Conservation (phyloP, 2,797 vertebrate species). For the Sylvia borin region DNA sequence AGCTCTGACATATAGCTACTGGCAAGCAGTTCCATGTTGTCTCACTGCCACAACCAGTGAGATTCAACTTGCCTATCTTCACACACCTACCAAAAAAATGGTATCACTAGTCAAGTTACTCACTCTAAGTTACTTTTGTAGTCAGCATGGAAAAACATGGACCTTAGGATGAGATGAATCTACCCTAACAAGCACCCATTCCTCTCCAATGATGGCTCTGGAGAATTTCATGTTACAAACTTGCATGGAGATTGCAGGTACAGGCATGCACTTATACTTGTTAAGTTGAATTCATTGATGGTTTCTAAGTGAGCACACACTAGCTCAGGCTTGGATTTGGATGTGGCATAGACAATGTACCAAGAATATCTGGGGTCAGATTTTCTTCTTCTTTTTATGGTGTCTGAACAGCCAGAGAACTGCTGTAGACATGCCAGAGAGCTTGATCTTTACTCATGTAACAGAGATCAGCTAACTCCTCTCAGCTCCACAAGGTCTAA, state of each 20-base stretch:
- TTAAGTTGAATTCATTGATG: background rate
- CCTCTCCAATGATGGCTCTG: background rate
- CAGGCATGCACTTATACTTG: background rate
- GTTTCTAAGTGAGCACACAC: background rate
- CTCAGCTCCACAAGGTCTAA: background rate
- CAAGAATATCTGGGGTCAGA: background rate
- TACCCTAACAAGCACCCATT: background rate
- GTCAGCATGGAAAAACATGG: background rate
- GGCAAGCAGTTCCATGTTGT: background rate
- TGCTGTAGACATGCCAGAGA: background rate
- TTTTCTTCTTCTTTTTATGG: background rate
- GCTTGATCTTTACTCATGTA: background rate
- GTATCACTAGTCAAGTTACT: background rate
- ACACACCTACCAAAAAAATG: background rate
- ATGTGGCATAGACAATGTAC: background rate
- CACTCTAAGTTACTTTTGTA: background rate
- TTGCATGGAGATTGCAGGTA: background rate
- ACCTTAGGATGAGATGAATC: background rate
- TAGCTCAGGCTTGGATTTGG: background rate
- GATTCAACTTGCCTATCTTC: background rate
- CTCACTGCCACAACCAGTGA: background rate
- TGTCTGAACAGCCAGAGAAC: background rate
- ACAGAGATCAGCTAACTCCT: background rate
- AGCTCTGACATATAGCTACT: background rate
- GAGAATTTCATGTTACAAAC: background rate